phyloP scores from a whole-genome alignment of 2,888 invertebrate species.

The Pardosa pseudoannulata region DNA sequence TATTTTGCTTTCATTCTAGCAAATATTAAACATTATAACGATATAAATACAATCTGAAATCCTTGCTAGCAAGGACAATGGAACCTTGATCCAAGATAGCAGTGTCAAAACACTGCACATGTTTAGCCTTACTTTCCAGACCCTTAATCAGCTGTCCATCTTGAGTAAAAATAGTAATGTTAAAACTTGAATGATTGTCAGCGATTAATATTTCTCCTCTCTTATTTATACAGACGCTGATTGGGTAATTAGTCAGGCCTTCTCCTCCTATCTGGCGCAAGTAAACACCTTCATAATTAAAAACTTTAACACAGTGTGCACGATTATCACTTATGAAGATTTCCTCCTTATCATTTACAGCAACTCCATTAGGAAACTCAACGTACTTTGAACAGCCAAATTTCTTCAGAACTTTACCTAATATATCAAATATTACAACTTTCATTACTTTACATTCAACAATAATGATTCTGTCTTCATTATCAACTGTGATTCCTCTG shows the following conservation, averaged over 20 bases:
- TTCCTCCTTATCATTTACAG: slow-evolving; percentile 99
- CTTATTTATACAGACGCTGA: slow-evolving; percentile 98
- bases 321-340: slow-evolving; percentile 99
- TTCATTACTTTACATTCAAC: slow-evolving; percentile 99
- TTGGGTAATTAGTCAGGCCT: slow-evolving; percentile 99
- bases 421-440: slow-evolving; percentile 98
- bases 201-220: slow-evolving; percentile 98
- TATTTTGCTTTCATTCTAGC: neutral
- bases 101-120: slow-evolving; percentile 99
- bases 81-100: slow-evolving; percentile 99
- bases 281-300: slow-evolving; percentile 97
- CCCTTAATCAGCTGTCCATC: slow-evolving; percentile 99
- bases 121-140: slow-evolving; percentile 98
- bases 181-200: slow-evolving; percentile 99
- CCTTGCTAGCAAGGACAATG: slow-evolving; percentile 98
- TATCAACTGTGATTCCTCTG: slow-evolving; percentile 98
- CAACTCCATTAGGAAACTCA: slow-evolving; percentile 99
- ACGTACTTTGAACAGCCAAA: slow-evolving; percentile 99
- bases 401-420: slow-evolving; percentile 96
- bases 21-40: slow-evolving; percentile 83
- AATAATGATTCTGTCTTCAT: slow-evolving; percentile 98
- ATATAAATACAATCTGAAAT: slow-evolving; percentile 99
- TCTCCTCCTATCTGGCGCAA: slow-evolving; percentile 98
- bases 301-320: slow-evolving; percentile 99
- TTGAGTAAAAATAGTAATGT: slow-evolving; percentile 97